Base-by-base conservation (phyloP, 2,888 invertebrate species). In the Galerucella nymphaeae region DNA sequence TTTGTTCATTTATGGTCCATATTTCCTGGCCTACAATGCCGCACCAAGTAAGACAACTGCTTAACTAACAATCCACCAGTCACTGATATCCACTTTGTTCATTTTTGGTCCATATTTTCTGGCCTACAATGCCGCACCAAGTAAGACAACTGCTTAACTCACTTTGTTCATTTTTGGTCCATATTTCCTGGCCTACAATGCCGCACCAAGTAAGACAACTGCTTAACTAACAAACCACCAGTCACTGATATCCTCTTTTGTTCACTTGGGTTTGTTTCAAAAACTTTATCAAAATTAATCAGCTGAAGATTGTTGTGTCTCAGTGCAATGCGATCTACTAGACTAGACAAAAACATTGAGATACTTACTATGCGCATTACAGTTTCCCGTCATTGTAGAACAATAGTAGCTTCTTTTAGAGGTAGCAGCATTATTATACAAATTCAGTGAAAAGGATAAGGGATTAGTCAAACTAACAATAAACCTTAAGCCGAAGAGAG, bases 361-460 rank as follows among this genome's bases (percentile, higher is more conserved):
- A 42, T n/a, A n/a, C n/a, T n/a, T 11, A 62, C 62, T 42, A 10
- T 55, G 41, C 55, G 57, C 18, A 42, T 2, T 57, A 16, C 18
- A 16, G 41, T 66, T 57, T 55, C 41, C 5, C 55, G 42, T 42
- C 59, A 59, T 59, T 59, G 30, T 23, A 9, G 13, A 6, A 59
- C 59, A 30, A 30, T 14, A 38, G 30, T 59, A n/a, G 57, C 23
- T 30, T 30, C 55, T 66, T 66, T 57, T 66, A 38, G 14, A n/a
- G 59, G 59, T 38, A 16, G 16, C n/a, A n/a, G 38, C 41, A 55
- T 38, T 66, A 41, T 66, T 57, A 55, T 20, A 41, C 20, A 55
- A 66, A 66, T 41, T 41, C 41, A 66, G 66, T 66, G 66, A 38
- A 66, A 66, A 66, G 66, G 42, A 57, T 66, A 55, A 41, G 55